Conservation (phyloP, 1,140 invertebrate genomes). For the Bombus confusus region DNA sequence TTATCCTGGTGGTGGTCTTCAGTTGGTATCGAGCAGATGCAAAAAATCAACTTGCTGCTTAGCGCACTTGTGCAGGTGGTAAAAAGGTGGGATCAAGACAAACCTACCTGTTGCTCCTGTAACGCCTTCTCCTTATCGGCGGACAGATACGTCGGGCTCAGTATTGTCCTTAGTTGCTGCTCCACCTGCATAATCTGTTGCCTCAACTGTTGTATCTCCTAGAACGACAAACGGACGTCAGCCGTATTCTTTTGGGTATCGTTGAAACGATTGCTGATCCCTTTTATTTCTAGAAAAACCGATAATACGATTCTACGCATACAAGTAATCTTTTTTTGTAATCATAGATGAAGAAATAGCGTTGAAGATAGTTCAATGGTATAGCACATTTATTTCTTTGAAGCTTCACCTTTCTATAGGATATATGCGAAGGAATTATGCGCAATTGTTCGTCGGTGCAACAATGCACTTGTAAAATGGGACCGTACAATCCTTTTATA, state of each 20-base stretch:
- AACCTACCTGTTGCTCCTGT: slow-evolving; percentile 95
- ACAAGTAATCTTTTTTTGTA: no score
- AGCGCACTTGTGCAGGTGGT: slow-evolving; percentile 76
- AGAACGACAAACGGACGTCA: slow-evolving; percentile 69
- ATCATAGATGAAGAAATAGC: no score
- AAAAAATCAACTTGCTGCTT: slow-evolving; percentile 75
- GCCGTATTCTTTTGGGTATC: slow-evolving; percentile 12
- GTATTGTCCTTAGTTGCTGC: slow-evolving; percentile 90
- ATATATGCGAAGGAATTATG: no score
- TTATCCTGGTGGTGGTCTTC: slow-evolving; percentile 76
- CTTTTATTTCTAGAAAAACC: not conserved
- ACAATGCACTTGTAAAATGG: no score
- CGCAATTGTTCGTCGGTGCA: no score
- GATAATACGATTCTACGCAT: not conserved
- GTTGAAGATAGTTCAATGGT: no score
- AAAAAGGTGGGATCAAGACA: slow-evolving; percentile 51
- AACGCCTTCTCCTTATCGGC: slow-evolving; percentile 92
- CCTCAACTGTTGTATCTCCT: slow-evolving; percentile 93
- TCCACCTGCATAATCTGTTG: slow-evolving; percentile 93
- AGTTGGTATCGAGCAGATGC: slow-evolving; percentile 79
- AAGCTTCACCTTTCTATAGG: no score
- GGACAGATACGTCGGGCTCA: slow-evolving; percentile 91
- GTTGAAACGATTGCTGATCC: slow-evolving; percentile 24
- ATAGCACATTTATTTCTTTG: no score
- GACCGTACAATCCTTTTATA: not conserved